Evolutionary conservation across 2,888 invertebrate species (phyloP), one percentile per base, ranked within the genome.

Genomic region (Euphydryas editha): DNA sequence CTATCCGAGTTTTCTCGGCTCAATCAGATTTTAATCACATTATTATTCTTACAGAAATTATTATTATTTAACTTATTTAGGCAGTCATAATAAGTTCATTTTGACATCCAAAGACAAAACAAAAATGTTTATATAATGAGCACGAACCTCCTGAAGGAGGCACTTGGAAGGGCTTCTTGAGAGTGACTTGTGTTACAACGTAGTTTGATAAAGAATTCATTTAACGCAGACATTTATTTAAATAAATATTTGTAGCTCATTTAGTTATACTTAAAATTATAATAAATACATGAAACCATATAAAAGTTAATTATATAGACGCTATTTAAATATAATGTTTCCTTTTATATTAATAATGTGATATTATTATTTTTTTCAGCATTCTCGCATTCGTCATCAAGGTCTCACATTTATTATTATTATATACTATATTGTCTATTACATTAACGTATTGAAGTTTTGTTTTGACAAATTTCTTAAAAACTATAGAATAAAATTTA

Each of bases 51-150:
- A 7, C 15, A 24, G 24, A 24, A 51, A n/a, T 51, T 13, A 51
- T 24, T 24, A 51, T 51, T 30, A 51, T 51, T 51, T 1, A 51
- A 30, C 1, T 21, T 54, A 55, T 56, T 49, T 67, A 57, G 59
- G 67, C 59, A 76, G 71, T 70, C 76, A 73, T 72, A 74, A 76
- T 72, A 74, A 56, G 63, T 46, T 67, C 44, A 59, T 71, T 74
- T 73, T 73, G 74, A 71, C 67, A 71, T 47, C 30, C 44, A 65
- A 65, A 76, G 73, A 74, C 76, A 70, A 70, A 77, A 76, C 75
- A 77, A 66, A 44, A 58, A 57, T 77, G 75, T 77, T 77, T 76
- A 69, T 66, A 51, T 58, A 64, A 18, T 55, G 61, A 68, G 73
- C 77, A 77, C 77, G 77, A 67, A 70, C 73, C 36, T 30, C 15